Evolutionary conservation across 1,140 invertebrate genomes (phyloP).

Genomic region (Acromyrmex charruanus): DNA sequence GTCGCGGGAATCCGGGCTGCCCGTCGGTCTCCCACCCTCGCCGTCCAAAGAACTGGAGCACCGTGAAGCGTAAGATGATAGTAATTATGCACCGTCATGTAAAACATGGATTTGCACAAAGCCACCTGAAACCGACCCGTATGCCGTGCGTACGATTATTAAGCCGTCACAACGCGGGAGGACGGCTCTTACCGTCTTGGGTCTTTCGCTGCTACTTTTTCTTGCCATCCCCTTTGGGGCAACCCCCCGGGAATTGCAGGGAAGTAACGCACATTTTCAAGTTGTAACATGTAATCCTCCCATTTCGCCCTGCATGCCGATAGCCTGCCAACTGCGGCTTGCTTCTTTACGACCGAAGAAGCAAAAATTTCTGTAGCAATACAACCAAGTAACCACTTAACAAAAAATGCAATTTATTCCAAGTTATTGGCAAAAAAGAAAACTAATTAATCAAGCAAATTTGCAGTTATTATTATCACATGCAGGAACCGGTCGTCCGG

Average conservation of each 20-base stretch:
- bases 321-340: background rate
- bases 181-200: slow-evolving; percentile 54
- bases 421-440: background rate
- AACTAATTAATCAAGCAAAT: background rate
- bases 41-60: slow-evolving; percentile 78
- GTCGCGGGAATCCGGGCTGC: slow-evolving; percentile 45
- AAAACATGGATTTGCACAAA: slow-evolving; percentile 77
- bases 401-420: background rate
- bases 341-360: background rate
- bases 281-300: slow-evolving; percentile 26
- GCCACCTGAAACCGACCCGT: slow-evolving; percentile 61
- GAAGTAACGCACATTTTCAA: slow-evolving; percentile 26
- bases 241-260: background rate
- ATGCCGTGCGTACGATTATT: slow-evolving; percentile 73
- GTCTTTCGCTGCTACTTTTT: slow-evolving; percentile 46
- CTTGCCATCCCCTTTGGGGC: slow-evolving; percentile 22
- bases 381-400: background rate
- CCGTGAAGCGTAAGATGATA: slow-evolving; percentile 78
- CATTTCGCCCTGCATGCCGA: slow-evolving; percentile 2
- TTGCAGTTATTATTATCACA: slow-evolving; percentile 43
- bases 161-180: slow-evolving; percentile 75
- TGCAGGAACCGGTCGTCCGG: slow-evolving; percentile 9
- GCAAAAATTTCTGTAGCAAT: background rate
- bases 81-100: slow-evolving; percentile 80
- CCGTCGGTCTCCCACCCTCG: slow-evolving; percentile 63